phyloP scores from a whole-genome alignment of 1,140 invertebrate genomes.

The Saccostrea cuccullata region DNA sequence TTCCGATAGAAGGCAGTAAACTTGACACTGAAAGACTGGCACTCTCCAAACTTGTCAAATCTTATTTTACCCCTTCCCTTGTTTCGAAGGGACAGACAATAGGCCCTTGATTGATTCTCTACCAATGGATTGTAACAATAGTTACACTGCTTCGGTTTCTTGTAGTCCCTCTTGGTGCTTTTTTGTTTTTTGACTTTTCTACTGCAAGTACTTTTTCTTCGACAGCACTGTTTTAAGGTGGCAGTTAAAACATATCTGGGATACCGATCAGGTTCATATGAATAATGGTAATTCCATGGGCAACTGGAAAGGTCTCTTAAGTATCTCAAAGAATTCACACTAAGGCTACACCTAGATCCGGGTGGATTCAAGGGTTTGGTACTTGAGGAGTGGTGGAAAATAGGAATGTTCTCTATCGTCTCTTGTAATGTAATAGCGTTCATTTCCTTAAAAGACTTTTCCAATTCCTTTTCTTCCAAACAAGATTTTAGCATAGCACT shows the following conservation, averaged over 20 bases:
- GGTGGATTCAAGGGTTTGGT: neutral
- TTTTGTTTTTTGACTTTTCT: neutral
- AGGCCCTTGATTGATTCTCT: neutral
- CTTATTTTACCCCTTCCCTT: neutral
- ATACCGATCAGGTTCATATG: neutral
- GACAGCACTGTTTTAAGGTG: neutral
- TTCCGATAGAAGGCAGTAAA: neutral
- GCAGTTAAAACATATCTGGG: neutral
- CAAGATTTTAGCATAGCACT: neutral
- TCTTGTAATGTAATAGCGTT: neutral
- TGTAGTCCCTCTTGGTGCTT: no score
- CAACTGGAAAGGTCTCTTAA: slow-evolving; percentile 1
- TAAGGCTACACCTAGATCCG: neutral
- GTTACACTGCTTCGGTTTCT: no score
- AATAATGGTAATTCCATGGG: slow-evolving; percentile 5
- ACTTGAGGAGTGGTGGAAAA: neutral
- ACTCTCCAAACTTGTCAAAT: neutral
- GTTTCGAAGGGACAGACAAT: neutral
- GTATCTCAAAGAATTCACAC: neutral
- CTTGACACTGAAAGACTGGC: neutral
- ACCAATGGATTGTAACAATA: no score
- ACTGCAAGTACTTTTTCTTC: neutral
- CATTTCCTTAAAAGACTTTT: neutral
- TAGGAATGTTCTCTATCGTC: neutral
- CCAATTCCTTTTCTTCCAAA: neutral